These are phyloP conservation scores for Phylloscopus whistleri DNA, from an alignment of 2,113 vertebrate species.

Conservation along the genomic window DNA sequence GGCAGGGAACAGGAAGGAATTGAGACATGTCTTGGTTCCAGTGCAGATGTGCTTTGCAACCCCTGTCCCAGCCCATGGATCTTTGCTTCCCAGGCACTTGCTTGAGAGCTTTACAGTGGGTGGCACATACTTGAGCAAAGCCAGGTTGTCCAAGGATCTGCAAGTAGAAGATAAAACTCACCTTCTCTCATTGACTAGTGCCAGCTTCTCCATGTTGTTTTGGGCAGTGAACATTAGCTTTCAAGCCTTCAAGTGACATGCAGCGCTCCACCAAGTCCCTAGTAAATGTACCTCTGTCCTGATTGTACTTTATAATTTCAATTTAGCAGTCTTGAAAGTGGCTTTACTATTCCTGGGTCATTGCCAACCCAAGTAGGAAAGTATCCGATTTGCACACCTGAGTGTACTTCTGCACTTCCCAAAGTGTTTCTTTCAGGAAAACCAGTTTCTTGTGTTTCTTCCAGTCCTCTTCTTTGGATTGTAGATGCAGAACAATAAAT, in stretches of 20 bases:
- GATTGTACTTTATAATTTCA: not conserved
- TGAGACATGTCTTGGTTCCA: accelerated
- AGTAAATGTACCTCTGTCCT: not conserved
- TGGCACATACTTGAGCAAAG: not conserved
- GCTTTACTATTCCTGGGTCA: not conserved
- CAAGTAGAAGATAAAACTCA: not conserved
- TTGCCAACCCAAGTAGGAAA: not conserved
- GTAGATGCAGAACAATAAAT: not conserved
- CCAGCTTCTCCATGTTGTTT: not conserved
- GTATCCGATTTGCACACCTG: not conserved
- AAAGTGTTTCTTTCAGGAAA: not conserved
- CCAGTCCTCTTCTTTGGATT: not conserved
- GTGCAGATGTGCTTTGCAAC: not conserved
- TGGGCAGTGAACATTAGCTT: not conserved
- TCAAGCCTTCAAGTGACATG: not conserved
- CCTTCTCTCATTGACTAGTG: not conserved
- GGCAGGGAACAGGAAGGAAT: not conserved
- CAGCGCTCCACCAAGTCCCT: not conserved
- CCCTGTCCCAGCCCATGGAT: accelerated
- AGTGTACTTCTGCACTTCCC: not conserved
- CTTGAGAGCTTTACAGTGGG: not conserved
- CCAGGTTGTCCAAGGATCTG: not conserved
- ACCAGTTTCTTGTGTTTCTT: not conserved
- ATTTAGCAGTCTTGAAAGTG: not conserved
- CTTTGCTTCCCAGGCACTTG: not conserved